phyloP scores from a whole-genome alignment of 1,140 invertebrate genomes.

The Trachymyrmex cornetzi region DNA sequence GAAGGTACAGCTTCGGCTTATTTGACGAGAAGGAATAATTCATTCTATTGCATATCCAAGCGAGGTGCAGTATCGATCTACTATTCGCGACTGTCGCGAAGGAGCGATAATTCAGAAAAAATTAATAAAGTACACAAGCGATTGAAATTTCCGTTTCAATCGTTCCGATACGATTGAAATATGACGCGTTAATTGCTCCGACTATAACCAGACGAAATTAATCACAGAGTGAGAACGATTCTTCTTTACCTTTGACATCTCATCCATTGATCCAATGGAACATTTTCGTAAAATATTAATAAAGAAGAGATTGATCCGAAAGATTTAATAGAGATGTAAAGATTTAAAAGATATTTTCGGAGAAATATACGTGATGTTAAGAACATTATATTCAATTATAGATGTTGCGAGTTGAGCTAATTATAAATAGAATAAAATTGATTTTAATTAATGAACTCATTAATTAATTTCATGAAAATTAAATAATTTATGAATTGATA shows the following conservation, averaged over 20 bases:
- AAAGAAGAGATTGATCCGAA: neutral
- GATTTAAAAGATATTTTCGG: neutral
- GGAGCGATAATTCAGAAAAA: slow-evolving; percentile 27
- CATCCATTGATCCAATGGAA: neutral
- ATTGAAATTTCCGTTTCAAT: slow-evolving; percentile 18
- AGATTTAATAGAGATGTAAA: slow-evolving; percentile 11
- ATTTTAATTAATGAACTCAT: neutral
- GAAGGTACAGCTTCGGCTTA: neutral
- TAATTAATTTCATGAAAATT: neutral
- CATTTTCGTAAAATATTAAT: slow-evolving; percentile 28
- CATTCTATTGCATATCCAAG: slow-evolving; percentile 27
- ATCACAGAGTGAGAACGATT: slow-evolving; percentile 8
- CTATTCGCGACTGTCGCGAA: neutral
- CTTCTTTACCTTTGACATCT: neutral
- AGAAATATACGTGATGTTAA: neutral
- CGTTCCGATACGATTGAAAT: neutral
- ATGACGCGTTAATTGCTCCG: slow-evolving; percentile 35
- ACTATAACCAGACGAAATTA: slow-evolving; percentile 4
- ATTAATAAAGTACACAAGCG: slow-evolving; percentile 40
- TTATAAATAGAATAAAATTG: neutral
- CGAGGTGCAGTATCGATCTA: slow-evolving; percentile 44
- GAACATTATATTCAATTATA: neutral
- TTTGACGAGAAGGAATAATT: slow-evolving; percentile 53
- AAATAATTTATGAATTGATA: neutral
- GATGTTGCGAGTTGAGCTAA: neutral